Evolutionary conservation across 2,113 vertebrate species (phyloP).

Genomic region (Taxidea taxus): DNA sequence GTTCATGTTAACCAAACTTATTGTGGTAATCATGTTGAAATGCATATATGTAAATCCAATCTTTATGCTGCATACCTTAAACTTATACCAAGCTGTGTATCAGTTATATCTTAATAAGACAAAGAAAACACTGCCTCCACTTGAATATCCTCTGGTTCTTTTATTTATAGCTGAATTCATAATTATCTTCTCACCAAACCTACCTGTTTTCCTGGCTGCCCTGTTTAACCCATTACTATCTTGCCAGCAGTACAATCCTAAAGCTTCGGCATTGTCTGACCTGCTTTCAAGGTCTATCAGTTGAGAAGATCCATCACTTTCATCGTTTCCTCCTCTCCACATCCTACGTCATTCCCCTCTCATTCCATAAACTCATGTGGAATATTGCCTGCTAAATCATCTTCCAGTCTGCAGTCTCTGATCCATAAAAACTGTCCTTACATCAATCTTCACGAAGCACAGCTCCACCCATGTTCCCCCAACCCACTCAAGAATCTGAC

Average conservation of each 20-base stretch:
- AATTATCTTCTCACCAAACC: background rate
- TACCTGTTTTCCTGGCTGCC: background rate
- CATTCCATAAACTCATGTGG: background rate
- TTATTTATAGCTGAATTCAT: background rate
- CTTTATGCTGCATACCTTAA: background rate
- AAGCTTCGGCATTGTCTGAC: background rate
- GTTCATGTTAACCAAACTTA: background rate
- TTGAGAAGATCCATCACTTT: background rate
- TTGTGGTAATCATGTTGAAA: background rate
- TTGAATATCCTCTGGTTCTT: background rate
- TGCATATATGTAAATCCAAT: background rate
- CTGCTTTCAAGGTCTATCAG: background rate
- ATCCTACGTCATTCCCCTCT: background rate
- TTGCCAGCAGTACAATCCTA: background rate
- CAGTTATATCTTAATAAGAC: background rate
- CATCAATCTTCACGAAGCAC: background rate
- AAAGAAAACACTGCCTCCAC: background rate
- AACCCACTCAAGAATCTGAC: background rate
- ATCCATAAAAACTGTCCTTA: background rate
- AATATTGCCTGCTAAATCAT: background rate
- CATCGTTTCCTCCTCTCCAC: background rate
- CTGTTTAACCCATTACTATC: background rate
- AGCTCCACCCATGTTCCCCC: background rate
- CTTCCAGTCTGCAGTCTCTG: background rate
- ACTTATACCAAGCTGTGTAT: background rate